Base-by-base conservation (phyloP, 2,888 invertebrate species). In the Drosophila acutilabella region DNA sequence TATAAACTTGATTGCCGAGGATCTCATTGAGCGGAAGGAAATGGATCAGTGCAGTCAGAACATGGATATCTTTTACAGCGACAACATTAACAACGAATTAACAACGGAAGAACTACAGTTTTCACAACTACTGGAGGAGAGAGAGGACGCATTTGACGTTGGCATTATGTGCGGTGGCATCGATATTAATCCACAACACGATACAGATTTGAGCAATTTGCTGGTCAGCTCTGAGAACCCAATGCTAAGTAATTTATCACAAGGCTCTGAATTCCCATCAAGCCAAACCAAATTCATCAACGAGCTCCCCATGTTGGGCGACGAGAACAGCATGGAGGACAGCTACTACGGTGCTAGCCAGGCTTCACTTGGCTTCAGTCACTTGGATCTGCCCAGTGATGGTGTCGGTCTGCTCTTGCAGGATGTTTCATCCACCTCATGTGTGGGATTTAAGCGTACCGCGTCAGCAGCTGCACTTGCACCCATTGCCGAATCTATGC, bases 1-100 rank as follows among this genome's bases (percentile, higher is more conserved):
- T 81, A 90, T 91, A 80, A 88, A 85, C 78, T 74, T 90, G 89
- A 83, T 90, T 87, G 84, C 82, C 76, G 84, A 80, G 74, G 78
- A 82, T 76, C 65, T 52, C 60, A 74, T 77, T 67, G 80, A 75
- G 57, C 67, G 58, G 58, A 82, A 87, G 68, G 67, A 78, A 58
- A 75, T 78, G 81, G 81, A 78, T 75, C 81, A 68, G 74, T 79
- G 74, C 72, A 81, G 65, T 78, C 78, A 62, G 72, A 56, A 54
- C 38, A 74, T 62, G 62, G 77, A 60, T 61, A 67, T 44, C 45
- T 71, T 52, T 45, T 69, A 68, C 74, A 80, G 57, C 71, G 71
- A 78, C 67, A 76, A 78, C 56, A 56, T 67, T 14, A 64, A 69
- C 58, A 65, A 69, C 50, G 64, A 75, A 61, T 64, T 71, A 14